Conservation (phyloP, 1,140 invertebrate genomes). For the Drosophila nebulosa region DNA sequence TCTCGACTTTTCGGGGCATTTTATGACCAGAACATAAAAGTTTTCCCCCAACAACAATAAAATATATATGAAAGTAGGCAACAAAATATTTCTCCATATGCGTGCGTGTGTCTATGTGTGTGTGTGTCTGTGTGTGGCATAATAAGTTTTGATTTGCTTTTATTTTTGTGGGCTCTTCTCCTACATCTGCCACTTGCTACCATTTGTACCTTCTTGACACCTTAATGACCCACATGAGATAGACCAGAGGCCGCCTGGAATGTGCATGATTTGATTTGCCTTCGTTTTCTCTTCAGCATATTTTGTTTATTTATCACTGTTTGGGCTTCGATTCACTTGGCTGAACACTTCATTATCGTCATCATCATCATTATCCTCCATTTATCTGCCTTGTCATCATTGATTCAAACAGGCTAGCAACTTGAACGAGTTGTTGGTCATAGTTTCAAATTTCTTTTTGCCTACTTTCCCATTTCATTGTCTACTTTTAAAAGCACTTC, state of each 20-base stretch:
- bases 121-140: conserved; percentile 54
- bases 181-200: conserved; percentile 10
- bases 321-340: conserved; percentile 1
- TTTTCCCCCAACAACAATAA: conserved; percentile 1
- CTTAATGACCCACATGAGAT: conserved; percentile 59
- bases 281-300: conserved; percentile 16
- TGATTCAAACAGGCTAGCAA: conserved; percentile 33
- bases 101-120: neutral
- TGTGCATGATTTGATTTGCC: neutral
- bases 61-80: neutral
- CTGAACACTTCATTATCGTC: neutral
- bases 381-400: conserved; percentile 42
- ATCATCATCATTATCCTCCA: neutral
- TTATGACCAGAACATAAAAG: conserved; percentile 55
- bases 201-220: conserved; percentile 68
- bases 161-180: conserved; percentile 38
- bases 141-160: conserved; percentile 78
- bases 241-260: conserved; percentile 13
- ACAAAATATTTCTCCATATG: conserved; percentile 34
- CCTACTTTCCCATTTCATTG: neutral
- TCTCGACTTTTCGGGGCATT: neutral
- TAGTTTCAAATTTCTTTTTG: conserved; percentile 27
- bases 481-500: neutral
- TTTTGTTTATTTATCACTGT: conserved; percentile 50
- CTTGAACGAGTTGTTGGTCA: conserved; percentile 22